Conservation (phyloP, 1,140 invertebrate genomes). For the Lethocerus indicus region DNA sequence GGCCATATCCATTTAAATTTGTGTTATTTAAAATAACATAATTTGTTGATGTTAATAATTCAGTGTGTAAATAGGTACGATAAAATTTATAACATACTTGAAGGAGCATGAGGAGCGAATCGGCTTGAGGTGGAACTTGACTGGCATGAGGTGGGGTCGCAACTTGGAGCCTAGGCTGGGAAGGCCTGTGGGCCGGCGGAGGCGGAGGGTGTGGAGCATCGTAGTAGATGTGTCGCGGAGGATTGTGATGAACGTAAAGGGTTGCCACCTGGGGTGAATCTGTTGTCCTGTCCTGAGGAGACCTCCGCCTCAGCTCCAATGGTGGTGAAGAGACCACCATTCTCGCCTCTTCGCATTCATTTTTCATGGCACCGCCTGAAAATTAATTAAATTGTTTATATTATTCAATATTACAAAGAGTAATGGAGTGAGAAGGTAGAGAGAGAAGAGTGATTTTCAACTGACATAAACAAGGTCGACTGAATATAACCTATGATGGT, state of each 20-base stretch:
- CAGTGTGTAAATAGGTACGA: not conserved
- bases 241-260: constrained; percentile 40
- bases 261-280: constrained; percentile 56
- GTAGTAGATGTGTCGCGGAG: constrained; percentile 31
- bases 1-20: too few species aligned
- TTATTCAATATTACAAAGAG: too few species aligned
- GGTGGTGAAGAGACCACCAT: constrained; percentile 43
- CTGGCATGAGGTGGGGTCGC: constrained; percentile 51
- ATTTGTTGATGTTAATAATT: too few species aligned
- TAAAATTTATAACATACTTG: constrained; percentile 29
- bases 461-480: too few species aligned
- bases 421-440: too few species aligned
- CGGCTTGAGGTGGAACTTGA: constrained; percentile 56
- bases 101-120: constrained; percentile 58
- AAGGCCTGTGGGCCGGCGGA: constrained; percentile 27
- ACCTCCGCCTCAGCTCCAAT: constrained; percentile 40
- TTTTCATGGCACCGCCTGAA: constrained; percentile 21
- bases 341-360: constrained; percentile 27
- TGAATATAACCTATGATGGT: too few species aligned
- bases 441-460: too few species aligned
- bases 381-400: not conserved
- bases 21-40: too few species aligned
- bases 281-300: constrained; percentile 56
- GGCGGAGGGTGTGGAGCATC: constrained; percentile 43
- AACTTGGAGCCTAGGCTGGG: constrained; percentile 33